Base-by-base conservation (phyloP, 1,140 invertebrate genomes). In the Sitophilus oryzae region DNA sequence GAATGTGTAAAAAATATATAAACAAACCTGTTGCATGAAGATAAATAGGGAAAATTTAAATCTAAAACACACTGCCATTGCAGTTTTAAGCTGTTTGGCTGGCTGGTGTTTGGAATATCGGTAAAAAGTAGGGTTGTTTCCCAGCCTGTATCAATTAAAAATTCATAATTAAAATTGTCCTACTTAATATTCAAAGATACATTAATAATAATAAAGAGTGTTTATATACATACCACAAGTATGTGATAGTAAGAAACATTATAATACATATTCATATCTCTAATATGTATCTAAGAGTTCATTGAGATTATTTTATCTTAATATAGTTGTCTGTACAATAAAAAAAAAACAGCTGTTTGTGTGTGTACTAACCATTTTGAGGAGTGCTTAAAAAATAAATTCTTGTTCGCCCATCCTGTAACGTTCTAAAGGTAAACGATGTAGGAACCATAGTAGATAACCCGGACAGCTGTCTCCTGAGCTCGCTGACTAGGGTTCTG, bases 361-460 rank as follows among this genome's bases (percentile, higher is more conserved):
- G n/a, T n/a, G n/a, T n/a, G 8, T 8, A 47, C 52, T 35, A 23
- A 56, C 86, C 84, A 64, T 89, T 90, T 10, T 82, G 80, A 0
- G 87, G 85, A 10, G 86, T 87, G 57, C 90, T 86, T 14, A 96
- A 77, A 72, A 95, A 96, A 74, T 95, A 96, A 63, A 95, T 84
- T 66, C 91, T 80, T 34, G 79, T 85, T 51, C 84, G 81, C 42
- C 86, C 86, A 74, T 88, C 87, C 20, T 80, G 78, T 20, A 90
- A 73, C 48, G 78, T 81, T 40, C 89, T 76, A 73, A 95, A 94
- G 14, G 84, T 82, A 62, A 92, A 83, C 22, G 83, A 82, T 54
- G 83, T 84, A 9, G 89, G 89, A 15, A 90, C 81, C 73, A 85
- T 84, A 0, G 82, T 82, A 0, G 85, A 89, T 45, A 91, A 74